phyloP scores from a whole-genome alignment of 2,888 invertebrate species.

The Lathronympha strigana region DNA sequence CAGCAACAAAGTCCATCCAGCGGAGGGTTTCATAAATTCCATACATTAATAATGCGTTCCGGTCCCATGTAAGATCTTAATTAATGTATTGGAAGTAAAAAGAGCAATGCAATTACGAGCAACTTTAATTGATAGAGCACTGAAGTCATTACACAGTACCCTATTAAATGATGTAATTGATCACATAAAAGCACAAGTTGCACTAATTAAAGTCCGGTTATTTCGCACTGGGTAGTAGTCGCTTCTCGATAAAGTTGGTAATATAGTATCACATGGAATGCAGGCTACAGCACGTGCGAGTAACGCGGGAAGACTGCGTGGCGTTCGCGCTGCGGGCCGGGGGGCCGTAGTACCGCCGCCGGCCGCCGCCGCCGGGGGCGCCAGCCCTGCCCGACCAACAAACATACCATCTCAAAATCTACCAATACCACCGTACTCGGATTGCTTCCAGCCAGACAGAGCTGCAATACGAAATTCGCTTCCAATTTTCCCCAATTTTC shows the following conservation, averaged over 20 bases:
- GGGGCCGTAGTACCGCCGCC: conserved; percentile 46
- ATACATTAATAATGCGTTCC: conserved; percentile 73
- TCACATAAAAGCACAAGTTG: conserved; percentile 56
- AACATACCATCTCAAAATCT: conserved; percentile 25
- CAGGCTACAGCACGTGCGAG: conserved; percentile 79
- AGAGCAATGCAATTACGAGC: conserved; percentile 70
- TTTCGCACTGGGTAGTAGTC: conserved; percentile 21
- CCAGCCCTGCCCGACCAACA: conserved; percentile 54
- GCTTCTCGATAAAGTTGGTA: conserved; percentile 31
- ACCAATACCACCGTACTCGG: conserved; percentile 22
- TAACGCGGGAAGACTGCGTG: conserved; percentile 84
- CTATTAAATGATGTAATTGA: conserved; percentile 46
- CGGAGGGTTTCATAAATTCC: conserved; percentile 66
- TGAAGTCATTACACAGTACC: conserved; percentile 62
- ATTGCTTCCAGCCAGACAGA: conserved; percentile 15
- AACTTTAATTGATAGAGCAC: conserved; percentile 73
- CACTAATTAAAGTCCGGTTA: conserved; percentile 43
- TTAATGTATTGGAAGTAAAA: conserved; percentile 76
- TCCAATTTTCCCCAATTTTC: conserved; percentile 22
- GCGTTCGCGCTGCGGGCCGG: conserved; percentile 72
- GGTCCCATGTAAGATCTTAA: conserved; percentile 75
- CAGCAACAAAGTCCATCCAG: conserved; percentile 67
- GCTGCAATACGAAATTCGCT: conserved; percentile 1
- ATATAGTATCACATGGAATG: conserved; percentile 42
- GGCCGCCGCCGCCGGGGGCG: conserved; percentile 52